Evolutionary conservation across 2,113 vertebrate species (phyloP).

Genomic region (Coracopsis vasa): DNA sequence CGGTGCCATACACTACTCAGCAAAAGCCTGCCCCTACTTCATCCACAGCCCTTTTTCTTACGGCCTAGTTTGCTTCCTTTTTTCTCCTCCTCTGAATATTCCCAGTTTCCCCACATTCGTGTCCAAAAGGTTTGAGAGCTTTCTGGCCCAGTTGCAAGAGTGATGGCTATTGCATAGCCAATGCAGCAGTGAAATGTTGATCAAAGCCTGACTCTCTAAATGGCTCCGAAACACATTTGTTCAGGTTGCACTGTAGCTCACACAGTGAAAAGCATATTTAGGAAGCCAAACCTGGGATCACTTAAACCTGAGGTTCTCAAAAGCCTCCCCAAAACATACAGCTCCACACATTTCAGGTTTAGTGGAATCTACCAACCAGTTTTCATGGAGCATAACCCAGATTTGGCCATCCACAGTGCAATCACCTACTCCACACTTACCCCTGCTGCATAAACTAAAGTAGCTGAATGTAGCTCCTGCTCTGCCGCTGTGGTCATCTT

Average conservation of each 20-base stretch:
- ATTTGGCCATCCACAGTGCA: neutral
- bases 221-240: neutral
- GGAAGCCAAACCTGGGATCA: neutral
- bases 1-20: neutral
- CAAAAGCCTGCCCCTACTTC: neutral
- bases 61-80: neutral
- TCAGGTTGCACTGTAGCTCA: neutral
- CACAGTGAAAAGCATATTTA: neutral
- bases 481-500: neutral
- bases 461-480: neutral
- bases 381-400: neutral
- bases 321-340: neutral
- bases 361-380: neutral
- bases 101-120: neutral
- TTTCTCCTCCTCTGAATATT: neutral
- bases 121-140: neutral
- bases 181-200: neutral
- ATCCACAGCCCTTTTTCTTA: neutral
- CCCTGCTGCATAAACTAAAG: neutral
- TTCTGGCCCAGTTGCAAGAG: neutral
- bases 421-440: neutral
- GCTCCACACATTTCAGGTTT: neutral
- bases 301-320: neutral
- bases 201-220: neutral
- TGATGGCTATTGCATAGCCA: neutral